A percentile compares a stretch with the other conserved stretches of the same genome.
phyloP scores from a whole-genome alignment of 2,113 vertebrate species.

The Epinephelus fuscoguttatus region DNA sequence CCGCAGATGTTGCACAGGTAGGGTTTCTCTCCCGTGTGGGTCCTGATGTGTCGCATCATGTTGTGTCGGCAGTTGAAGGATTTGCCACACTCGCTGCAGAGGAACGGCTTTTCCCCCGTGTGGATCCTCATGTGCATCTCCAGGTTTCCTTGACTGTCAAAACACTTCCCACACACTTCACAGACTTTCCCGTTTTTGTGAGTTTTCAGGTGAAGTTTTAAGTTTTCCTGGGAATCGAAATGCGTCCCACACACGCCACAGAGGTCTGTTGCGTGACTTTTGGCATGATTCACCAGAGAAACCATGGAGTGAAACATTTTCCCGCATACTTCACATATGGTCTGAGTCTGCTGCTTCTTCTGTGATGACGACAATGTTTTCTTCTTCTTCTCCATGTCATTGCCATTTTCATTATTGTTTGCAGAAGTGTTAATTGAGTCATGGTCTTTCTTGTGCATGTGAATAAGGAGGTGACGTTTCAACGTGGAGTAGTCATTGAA shows the following conservation, averaged over 20 bases:
- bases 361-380: background rate
- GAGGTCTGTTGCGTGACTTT: constrained; percentile 44
- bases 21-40: constrained; percentile 67
- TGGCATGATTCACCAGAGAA: constrained; percentile 68
- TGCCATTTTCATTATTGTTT: accelerated
- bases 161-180: constrained; percentile 69
- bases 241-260: constrained; percentile 59
- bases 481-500: constrained; percentile 66
- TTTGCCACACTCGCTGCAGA: constrained; percentile 68
- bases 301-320: constrained; percentile 64
- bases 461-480: constrained; percentile 60
- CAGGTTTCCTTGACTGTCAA: constrained; percentile 59
- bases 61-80: constrained; percentile 77
- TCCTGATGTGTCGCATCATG: constrained; percentile 73
- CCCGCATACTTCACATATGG: constrained; percentile 59
- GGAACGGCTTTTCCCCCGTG: constrained; percentile 73
- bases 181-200: constrained; percentile 68
- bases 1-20: constrained; percentile 69
- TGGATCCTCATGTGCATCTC: constrained; percentile 69
- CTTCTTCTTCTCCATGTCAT: background rate
- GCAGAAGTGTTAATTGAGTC: accelerated
- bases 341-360: constrained; percentile 17
- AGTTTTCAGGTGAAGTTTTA: constrained; percentile 61
- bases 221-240: constrained; percentile 22
- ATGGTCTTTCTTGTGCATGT: constrained; percentile 6